Conservation (phyloP, 2,113 vertebrate genomes). For the Passerina amoena region DNA sequence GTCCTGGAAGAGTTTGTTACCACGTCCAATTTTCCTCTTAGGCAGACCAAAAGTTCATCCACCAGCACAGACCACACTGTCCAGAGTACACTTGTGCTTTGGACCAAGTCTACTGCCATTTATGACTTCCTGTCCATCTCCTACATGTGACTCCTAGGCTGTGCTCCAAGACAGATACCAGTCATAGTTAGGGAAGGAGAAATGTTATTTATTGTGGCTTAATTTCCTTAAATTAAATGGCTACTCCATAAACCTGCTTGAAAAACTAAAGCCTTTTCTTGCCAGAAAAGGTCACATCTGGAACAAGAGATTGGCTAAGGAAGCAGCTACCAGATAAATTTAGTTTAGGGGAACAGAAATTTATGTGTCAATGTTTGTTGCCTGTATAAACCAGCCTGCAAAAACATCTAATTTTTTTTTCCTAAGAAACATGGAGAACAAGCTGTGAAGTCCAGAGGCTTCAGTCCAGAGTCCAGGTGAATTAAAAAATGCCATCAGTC, state of each 20-base stretch:
- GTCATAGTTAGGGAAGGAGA: not conserved
- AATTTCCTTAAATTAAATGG: not conserved
- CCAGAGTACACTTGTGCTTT: not conserved
- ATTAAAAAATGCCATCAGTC: not conserved
- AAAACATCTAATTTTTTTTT: not conserved
- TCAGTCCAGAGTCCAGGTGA: too few relatives aligned
- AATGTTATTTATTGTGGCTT: not conserved
- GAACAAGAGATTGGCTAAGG: not conserved
- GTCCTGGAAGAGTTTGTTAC: not conserved
- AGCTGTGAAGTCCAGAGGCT: not conserved
- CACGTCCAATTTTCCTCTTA: not conserved
- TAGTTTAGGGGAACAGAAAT: not conserved
- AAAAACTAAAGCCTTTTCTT: not conserved
- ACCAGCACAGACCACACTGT: not conserved
- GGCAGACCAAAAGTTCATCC: not conserved
- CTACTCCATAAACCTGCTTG: not conserved
- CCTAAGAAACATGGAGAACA: not conserved
- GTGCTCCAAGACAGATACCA: accelerated
- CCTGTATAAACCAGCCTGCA: not conserved
- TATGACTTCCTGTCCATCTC: not conserved
- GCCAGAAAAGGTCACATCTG: not conserved
- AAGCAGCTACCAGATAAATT: not conserved
- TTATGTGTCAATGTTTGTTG: not conserved
- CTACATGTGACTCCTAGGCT: accelerated
- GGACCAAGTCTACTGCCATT: not conserved